Conservation (phyloP, 2,888 invertebrate species). For the Norana najaformis region DNA sequence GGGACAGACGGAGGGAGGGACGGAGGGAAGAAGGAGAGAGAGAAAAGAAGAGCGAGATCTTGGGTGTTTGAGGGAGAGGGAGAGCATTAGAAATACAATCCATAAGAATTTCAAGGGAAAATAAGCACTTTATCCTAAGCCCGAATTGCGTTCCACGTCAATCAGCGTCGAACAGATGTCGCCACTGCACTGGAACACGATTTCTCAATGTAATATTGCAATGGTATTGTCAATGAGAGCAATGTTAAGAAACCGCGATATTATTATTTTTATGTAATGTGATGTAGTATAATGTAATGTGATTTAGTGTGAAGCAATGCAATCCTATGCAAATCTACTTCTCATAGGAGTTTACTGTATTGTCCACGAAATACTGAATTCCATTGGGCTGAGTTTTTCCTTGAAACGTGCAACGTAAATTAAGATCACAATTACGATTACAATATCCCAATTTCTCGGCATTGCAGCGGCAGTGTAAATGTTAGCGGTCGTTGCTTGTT, state of each 20-base stretch:
- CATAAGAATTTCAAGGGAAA: neutral
- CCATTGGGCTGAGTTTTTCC: too few relatives aligned
- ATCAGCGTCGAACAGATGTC: neutral
- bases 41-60: neutral
- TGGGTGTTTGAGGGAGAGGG: too few relatives aligned
- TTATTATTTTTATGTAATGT: too few relatives aligned
- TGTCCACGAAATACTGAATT: too few relatives aligned
- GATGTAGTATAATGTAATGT: neutral
- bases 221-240: too few relatives aligned
- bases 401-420: too few relatives aligned
- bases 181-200: neutral
- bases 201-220: neutral
- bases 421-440: neutral
- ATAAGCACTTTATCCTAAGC: neutral
- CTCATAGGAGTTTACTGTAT: too few relatives aligned
- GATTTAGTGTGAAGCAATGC: neutral
- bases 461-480: neutral
- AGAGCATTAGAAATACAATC: too few relatives aligned
- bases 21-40: neutral
- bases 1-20: too few relatives aligned
- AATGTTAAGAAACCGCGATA: too few relatives aligned
- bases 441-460: neutral
- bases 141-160: neutral
- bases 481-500: too few relatives aligned
- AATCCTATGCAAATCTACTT: neutral